phyloP scores from a whole-genome alignment of 2,888 invertebrate species.

The Leptinotarsa tumamoca region DNA sequence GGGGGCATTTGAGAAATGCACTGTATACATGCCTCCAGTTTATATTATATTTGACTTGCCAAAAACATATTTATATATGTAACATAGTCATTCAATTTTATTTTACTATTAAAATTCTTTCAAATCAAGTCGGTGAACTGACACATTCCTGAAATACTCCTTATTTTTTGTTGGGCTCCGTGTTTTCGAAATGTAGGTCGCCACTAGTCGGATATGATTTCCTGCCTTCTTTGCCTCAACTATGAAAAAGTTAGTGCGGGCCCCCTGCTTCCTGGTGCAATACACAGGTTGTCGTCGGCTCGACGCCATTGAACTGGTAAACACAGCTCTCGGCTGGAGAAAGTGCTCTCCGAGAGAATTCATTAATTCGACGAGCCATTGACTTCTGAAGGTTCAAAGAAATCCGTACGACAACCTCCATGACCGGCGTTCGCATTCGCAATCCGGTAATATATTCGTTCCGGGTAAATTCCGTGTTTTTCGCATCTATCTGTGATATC shows the following conservation, averaged over 20 bases:
- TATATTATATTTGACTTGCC: too few relatives aligned
- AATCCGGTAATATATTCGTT: slow-evolving; percentile 33
- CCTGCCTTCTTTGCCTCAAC: slow-evolving; percentile 6
- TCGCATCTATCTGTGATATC: slow-evolving; percentile 20
- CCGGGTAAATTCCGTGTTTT: slow-evolving; percentile 35
- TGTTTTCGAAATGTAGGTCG: slow-evolving; percentile 15
- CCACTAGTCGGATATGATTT: slow-evolving; percentile 3
- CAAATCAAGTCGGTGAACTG: too few relatives aligned
- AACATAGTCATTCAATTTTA: too few relatives aligned
- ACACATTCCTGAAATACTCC: too few relatives aligned
- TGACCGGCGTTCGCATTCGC: slow-evolving; percentile 24
- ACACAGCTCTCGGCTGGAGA: slow-evolving; percentile 53
- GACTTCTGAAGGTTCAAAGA: slow-evolving; percentile 58
- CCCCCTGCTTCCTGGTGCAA: slow-evolving; percentile 28
- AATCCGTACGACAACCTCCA: slow-evolving; percentile 37
- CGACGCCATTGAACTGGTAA: slow-evolving; percentile 56
- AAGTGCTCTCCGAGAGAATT: slow-evolving; percentile 64
- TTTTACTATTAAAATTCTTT: too few relatives aligned
- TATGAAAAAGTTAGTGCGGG: slow-evolving; percentile 17
- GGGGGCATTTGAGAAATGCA: too few relatives aligned
- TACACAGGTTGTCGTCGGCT: slow-evolving; percentile 25
- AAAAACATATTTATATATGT: too few relatives aligned
- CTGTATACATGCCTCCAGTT: too few relatives aligned
- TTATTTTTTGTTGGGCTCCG: background rate
- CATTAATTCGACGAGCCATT: slow-evolving; percentile 58